phyloP scores from a whole-genome alignment of 2,113 vertebrate species.

The Chaenocephalus aceratus region DNA sequence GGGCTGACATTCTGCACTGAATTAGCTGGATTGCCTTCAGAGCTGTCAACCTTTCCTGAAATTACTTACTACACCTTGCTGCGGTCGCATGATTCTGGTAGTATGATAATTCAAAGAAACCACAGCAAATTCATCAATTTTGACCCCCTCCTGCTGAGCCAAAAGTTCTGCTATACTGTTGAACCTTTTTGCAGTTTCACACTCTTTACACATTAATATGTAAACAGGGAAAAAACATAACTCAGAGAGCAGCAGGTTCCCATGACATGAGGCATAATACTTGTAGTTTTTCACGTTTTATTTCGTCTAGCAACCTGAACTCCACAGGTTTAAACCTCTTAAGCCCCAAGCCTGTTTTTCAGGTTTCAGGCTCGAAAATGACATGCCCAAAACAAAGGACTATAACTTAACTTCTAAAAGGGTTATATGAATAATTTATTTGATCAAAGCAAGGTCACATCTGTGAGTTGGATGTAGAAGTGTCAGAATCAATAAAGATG shows the following conservation, averaged over 20 bases:
- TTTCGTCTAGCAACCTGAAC: background rate
- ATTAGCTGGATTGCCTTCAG: slow-evolving; percentile 36
- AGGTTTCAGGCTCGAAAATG: no score
- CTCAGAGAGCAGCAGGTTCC: slow-evolving; percentile 17
- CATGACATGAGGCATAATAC: slow-evolving; percentile 17
- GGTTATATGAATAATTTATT: no score
- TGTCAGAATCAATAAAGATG: no score
- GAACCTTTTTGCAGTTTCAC: slow-evolving; percentile 8
- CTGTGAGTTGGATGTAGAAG: no score
- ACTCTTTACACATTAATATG: slow-evolving; percentile 10
- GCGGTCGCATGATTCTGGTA: slow-evolving; percentile 32
- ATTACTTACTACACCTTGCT: slow-evolving; percentile 32
- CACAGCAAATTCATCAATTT: slow-evolving; percentile 42
- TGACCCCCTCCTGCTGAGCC: slow-evolving; percentile 29
- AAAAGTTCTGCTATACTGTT: slow-evolving; percentile 5
- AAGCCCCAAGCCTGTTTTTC: no score
- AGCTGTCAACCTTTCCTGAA: slow-evolving; percentile 45
- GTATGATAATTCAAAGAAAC: slow-evolving; percentile 44
- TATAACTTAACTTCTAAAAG: no score
- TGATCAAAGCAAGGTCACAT: no score
- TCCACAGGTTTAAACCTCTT: background rate
- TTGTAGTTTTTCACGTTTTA: slow-evolving; percentile 19
- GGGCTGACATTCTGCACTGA: slow-evolving; percentile 24
- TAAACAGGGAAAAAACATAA: background rate
- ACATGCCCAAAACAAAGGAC: no score